Percentiles rank a stretch among this genome's conserved stretches.
Evolutionary conservation across 1,140 invertebrate genomes (phyloP).

Genomic region (Drosophila ficusphila): DNA sequence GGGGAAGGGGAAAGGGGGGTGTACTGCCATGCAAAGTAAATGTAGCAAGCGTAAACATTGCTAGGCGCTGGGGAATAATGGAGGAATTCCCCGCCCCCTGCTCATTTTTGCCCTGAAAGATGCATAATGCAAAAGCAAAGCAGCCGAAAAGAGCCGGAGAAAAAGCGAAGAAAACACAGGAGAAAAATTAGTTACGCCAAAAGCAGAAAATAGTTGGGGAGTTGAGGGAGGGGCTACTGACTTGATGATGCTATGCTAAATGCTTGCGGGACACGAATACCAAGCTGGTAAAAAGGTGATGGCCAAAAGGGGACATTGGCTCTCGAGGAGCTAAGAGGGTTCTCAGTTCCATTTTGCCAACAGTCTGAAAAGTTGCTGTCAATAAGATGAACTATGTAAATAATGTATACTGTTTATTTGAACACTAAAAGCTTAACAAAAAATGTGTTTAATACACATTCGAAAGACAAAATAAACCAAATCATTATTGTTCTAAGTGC

Average conservation of each 20-base stretch:
- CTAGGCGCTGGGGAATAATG: conserved; percentile 62
- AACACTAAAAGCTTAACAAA: too few species aligned
- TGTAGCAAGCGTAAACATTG: conserved; percentile 79
- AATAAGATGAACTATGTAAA: background rate
- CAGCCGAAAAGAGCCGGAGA: conserved; percentile 25
- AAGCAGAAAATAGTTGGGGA: conserved; percentile 51
- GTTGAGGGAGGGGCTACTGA: conserved; percentile 2
- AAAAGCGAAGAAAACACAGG: conserved; percentile 56
- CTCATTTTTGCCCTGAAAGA: conserved; percentile 34
- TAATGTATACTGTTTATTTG: too few species aligned
- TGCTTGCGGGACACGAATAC: conserved; percentile 76
- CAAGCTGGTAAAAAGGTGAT: conserved; percentile 29
- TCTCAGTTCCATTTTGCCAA: conserved; percentile 1
- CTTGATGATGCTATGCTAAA: conserved; percentile 72
- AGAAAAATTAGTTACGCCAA: conserved; percentile 81
- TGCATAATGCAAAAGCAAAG: conserved; percentile 71
- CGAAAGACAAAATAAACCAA: too few species aligned
- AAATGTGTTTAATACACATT: too few species aligned
- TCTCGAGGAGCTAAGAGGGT: background rate
- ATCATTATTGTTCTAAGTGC: background rate
- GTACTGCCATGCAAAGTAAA: conserved; percentile 76
- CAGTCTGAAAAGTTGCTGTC: background rate
- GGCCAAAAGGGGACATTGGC: background rate
- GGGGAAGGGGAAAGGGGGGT: background rate
- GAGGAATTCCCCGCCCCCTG: conserved; percentile 8